Conservation (phyloP, 2,797 vertebrate genomes). For the Peromyscus attwateri region DNA sequence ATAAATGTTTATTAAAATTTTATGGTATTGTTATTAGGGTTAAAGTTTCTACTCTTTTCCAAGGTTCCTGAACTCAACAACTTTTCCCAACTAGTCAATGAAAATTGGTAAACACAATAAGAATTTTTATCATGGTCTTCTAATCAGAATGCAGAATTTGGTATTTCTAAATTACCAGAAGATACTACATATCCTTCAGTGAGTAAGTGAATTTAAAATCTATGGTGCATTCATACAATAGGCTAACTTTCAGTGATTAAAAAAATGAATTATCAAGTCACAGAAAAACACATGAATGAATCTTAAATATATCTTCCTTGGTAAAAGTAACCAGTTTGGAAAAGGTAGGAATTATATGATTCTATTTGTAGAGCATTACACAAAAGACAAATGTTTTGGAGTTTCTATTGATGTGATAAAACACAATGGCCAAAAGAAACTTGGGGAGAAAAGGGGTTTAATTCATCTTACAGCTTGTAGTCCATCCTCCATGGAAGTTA, state of each 20-base stretch:
- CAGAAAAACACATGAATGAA: not conserved
- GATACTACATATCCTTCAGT: not conserved
- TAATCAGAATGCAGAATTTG: not conserved
- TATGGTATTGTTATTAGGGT: not conserved
- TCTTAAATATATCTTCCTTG: not conserved
- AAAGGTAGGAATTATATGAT: not conserved
- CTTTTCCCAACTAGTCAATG: not conserved
- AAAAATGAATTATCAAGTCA: not conserved
- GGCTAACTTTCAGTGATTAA: not conserved
- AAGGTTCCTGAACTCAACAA: not conserved
- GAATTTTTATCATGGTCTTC: not conserved
- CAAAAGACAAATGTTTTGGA: not conserved
- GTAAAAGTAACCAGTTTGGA: not conserved
- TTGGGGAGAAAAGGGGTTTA: not conserved
- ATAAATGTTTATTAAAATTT: not conserved
- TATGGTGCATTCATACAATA: not conserved
- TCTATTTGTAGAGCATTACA: not conserved
- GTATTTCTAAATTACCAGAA: not conserved
- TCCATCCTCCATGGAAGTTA: not conserved
- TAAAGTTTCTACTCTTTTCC: not conserved
- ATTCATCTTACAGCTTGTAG: not conserved
- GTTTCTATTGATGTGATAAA: not conserved
- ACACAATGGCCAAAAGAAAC: not conserved
- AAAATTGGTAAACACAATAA: not conserved
- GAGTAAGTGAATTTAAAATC: not conserved